Evolutionary conservation across 2,113 vertebrate species (phyloP).

Genomic region (Columba janthina): DNA sequence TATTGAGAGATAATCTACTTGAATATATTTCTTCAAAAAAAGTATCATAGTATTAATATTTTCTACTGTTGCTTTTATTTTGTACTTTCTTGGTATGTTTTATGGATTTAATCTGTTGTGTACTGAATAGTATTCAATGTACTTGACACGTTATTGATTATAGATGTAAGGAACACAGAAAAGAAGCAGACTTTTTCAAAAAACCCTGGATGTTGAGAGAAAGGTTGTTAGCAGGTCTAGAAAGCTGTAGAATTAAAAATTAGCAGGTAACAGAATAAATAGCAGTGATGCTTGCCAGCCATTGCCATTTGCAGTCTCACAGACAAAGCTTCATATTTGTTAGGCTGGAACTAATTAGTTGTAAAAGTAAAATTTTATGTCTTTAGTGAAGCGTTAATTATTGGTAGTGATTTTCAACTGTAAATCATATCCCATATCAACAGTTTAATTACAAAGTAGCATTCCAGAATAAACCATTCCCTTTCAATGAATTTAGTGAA

Average conservation of each 20-base stretch:
- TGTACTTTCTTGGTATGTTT: not conserved
- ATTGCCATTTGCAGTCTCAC: not conserved
- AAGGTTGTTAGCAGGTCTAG: not conserved
- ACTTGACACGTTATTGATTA: not conserved
- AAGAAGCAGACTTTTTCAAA: not conserved
- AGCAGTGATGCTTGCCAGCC: not conserved
- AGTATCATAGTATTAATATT: not conserved
- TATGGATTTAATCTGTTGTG: not conserved
- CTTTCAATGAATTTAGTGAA: not conserved
- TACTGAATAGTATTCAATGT: not conserved
- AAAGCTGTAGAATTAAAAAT: not conserved
- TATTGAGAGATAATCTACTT: not conserved
- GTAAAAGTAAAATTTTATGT: not conserved
- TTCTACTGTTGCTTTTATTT: not conserved
- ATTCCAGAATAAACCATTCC: not conserved
- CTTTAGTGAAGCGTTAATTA: constrained; percentile 29
- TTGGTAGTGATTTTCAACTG: constrained; percentile 39
- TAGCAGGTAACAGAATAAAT: not conserved
- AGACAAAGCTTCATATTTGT: not conserved
- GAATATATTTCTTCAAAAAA: not conserved
- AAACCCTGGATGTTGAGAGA: not conserved
- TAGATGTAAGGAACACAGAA: not conserved
- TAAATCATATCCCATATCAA: not conserved
- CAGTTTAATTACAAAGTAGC: not conserved
- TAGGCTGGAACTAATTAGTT: constrained; percentile 8